Evolutionary conservation across 2,797 vertebrate genomes (phyloP).

Genomic region (Chelonia mydas): DNA sequence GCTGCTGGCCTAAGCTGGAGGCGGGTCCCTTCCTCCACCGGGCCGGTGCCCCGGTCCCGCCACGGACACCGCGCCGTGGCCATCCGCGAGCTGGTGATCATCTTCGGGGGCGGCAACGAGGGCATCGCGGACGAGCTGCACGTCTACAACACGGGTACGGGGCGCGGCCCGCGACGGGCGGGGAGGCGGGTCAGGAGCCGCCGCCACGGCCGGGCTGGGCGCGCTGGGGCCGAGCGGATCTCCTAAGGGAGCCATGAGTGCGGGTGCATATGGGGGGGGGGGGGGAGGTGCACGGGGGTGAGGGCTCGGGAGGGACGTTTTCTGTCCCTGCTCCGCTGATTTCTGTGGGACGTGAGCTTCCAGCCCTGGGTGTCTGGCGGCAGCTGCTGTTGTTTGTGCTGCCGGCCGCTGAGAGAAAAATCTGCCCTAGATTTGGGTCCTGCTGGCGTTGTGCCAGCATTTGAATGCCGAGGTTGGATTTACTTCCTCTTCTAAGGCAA

Average conservation of each 20-base stretch:
- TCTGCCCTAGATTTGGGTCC: neutral
- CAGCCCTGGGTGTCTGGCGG: too few relatives aligned
- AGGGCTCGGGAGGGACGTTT: fast-evolving
- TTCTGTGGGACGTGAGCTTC: neutral
- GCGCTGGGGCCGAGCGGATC: neutral
- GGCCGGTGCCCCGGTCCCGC: conserved; percentile 91
- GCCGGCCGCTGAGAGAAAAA: neutral
- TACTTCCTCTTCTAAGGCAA: fast-evolving
- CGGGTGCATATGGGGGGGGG: neutral
- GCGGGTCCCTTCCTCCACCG: conserved; percentile 89
- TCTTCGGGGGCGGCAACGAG: conserved; percentile 98
- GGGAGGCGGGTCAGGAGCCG: conserved; percentile 31
- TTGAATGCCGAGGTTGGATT: neutral
- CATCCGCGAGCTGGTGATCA: conserved; percentile 92
- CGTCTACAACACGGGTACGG: conserved; percentile 95
- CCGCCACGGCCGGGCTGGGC: neutral
- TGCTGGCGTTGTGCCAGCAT: fast-evolving
- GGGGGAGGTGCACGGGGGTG: neutral
- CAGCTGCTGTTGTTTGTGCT: too few relatives aligned
- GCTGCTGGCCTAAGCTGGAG: conserved; percentile 85
- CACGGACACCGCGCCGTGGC: conserved; percentile 95
- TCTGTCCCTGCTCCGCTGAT: neutral
- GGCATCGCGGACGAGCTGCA: conserved; percentile 95
- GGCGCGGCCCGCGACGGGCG: neutral
- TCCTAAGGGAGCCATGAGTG: neutral